Percentiles rank a stretch among this genome's conserved stretches.
phyloP scores from a whole-genome alignment of 2,797 vertebrate genomes.

The Syngnathus rostellatus region DNA sequence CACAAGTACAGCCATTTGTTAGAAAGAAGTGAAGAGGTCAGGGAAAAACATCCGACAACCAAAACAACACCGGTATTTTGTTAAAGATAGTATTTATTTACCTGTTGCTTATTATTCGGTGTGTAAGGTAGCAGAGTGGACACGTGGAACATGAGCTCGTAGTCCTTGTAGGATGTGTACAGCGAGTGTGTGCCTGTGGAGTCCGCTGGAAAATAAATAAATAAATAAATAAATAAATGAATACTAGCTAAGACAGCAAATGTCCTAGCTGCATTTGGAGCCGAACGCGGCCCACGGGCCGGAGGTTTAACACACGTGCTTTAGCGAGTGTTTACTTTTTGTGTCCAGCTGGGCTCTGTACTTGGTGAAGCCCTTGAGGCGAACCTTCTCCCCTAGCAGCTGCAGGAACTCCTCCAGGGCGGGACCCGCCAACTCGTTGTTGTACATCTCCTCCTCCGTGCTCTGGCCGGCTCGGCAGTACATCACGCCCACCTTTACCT shows the following conservation, averaged over 20 bases:
- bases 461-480: conserved; percentile 92
- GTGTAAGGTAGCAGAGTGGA: conserved; percentile 94
- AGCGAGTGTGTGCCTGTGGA: conserved; percentile 94
- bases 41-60: background rate
- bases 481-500: conserved; percentile 96
- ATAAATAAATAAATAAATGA: conserved; percentile 16
- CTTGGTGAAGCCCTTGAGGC: conserved; percentile 93
- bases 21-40: background rate
- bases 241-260: background rate
- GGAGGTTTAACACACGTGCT: background rate
- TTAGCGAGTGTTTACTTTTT: conserved; percentile 72
- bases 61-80: conserved; percentile 4
- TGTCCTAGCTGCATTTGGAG: background rate
- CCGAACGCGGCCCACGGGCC: background rate
- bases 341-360: conserved; percentile 95
- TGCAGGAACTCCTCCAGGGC: conserved; percentile 95
- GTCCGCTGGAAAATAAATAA: conserved; percentile 71
- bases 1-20: background rate
- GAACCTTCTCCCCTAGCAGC: conserved; percentile 90
- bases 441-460: conserved; percentile 98
- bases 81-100: conserved; percentile 41
- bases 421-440: conserved; percentile 86
- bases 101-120: conserved; percentile 98
- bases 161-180: conserved; percentile 93
- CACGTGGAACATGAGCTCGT: conserved; percentile 98